These are phyloP conservation scores for Bubalus kerabau DNA, from an alignment of 2,113 vertebrate genomes.

Conservation along the genomic window DNA sequence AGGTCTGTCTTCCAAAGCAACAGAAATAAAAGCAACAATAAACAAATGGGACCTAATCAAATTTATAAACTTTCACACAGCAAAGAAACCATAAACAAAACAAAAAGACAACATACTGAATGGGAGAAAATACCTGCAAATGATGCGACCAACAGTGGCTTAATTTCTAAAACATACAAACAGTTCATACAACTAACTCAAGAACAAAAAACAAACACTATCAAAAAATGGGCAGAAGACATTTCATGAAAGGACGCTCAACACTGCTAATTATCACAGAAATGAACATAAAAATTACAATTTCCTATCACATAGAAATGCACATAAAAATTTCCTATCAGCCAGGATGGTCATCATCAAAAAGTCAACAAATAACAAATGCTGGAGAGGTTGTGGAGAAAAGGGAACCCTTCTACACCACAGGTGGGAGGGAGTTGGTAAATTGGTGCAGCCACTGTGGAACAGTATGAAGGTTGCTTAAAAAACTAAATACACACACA, in stretches of 20 bases:
- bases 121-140: not conserved
- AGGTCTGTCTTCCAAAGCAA: not conserved
- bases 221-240: not conserved
- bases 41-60: not conserved
- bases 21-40: not conserved
- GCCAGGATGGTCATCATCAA: not conserved
- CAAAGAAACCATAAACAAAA: not conserved
- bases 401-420: not conserved
- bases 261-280: not conserved
- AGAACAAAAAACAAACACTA: not conserved
- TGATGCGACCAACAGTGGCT: not conserved
- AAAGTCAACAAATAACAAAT: not conserved
- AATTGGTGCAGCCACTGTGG: not conserved
- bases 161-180: not conserved
- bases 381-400: not conserved
- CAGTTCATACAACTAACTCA: not conserved
- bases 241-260: not conserved
- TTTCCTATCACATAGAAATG: not conserved
- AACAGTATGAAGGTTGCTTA: not conserved
- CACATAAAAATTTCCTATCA: not conserved
- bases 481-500: not conserved
- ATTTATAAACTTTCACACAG: not conserved
- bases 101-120: not conserved
- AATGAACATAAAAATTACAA: not conserved
- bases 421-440: not conserved